These are phyloP conservation scores for Trypoxylon attenuatum DNA, from an alignment of 2,888 invertebrate species.

Conservation along the genomic window DNA sequence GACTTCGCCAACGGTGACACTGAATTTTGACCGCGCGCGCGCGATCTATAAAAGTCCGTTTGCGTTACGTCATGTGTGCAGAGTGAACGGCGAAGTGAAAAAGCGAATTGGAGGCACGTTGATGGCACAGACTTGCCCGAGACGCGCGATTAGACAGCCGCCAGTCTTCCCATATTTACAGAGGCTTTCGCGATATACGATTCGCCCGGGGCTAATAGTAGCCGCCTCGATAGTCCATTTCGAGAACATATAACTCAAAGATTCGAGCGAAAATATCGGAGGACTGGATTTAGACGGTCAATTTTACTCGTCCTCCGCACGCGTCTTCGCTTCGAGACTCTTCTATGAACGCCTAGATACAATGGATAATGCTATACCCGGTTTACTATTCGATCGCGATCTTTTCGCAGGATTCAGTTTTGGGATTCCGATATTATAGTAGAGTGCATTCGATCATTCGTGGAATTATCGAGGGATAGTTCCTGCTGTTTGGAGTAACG, in stretches of 20 bases:
- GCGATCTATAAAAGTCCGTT: constrained; percentile 1
- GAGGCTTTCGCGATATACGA: not conserved
- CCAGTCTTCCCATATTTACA: not conserved
- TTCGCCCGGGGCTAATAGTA: not conserved
- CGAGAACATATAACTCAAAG: not conserved
- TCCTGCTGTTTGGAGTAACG: not conserved
- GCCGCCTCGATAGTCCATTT: not conserved
- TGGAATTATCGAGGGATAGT: no score
- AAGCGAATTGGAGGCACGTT: no score
- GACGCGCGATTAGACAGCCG: not conserved
- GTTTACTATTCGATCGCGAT: no score
- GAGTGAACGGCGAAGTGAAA: not conserved
- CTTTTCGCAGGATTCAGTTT: not conserved
- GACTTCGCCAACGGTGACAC: not conserved
- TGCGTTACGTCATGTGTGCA: not conserved
- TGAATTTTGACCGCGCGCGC: not conserved
- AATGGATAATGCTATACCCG: no score
- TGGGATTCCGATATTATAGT: no score
- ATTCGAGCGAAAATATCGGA: constrained; percentile 3
- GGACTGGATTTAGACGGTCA: not conserved
- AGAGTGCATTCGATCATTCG: no score
- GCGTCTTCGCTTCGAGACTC: not conserved
- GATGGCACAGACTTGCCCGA: not conserved
- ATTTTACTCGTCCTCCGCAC: not conserved
- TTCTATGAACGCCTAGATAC: no score